Evolutionary conservation across 2,888 invertebrate species (phyloP), one percentile per base, ranked within the genome.

Genomic region (Myathropa florea): DNA sequence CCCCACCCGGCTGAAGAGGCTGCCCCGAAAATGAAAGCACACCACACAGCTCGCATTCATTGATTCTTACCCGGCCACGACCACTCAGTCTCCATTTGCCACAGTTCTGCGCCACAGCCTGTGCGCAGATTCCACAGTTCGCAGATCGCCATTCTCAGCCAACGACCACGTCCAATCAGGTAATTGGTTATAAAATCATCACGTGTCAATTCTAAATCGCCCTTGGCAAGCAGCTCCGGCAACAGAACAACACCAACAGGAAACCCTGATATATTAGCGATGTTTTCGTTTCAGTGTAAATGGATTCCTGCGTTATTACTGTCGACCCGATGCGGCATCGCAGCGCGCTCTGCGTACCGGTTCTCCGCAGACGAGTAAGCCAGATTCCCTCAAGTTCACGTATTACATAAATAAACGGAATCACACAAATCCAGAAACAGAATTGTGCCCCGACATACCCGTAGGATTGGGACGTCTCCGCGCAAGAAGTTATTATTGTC

Each of bases 141-240:
- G 7, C 23, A 12, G 23, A 23, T 33, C 18, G 10, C 9, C 73
- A 75, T 68, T 68, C 59, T 23, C 64, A 77, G 72, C 30, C 64
- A 77, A 81, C 84, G 76, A 81, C 83, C 83, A 79, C 67, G 78
- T 83, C 83, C 85, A 85, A 88, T 88, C 88, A 85, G 75, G 70
- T 88, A 88, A 88, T 88, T 88, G 88, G 82, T 88, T 88, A 85
- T 88, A 88, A 88, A 88, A 87, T 88, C 88, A 88, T 88, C 88
- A 88, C 87, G 83, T 88, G 88, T 88, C 88, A 88, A 88, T 88
- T 88, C 64, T 61, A 75, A 77, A 72, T 14, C 72, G 87, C 88
- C 88, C 64, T 39, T 61, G 76, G 88, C 68, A 46, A 46, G 46
- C 76, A 65, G 68, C 23, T 18, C 55, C 67, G 64, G 65, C 18